phyloP scores from a whole-genome alignment of 2,797 vertebrate species.

The Platyrinchus mystaceus region DNA sequence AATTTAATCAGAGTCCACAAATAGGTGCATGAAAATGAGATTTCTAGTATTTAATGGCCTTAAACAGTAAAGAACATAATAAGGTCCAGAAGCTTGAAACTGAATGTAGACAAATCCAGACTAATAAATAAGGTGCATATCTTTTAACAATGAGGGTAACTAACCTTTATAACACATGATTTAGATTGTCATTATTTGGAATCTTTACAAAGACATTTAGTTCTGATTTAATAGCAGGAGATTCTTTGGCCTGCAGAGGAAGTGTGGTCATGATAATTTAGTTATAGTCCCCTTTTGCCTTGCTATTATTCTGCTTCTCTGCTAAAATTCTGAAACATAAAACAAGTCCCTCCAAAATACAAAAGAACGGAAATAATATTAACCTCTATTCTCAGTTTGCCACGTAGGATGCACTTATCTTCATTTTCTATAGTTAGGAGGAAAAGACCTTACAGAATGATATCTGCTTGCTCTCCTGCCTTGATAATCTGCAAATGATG shows the following conservation, averaged over 20 bases:
- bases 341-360: neutral
- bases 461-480: neutral
- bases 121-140: neutral
- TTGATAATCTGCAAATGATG: constrained; percentile 13
- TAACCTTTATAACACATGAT: neutral
- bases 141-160: neutral
- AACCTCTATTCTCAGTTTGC: neutral
- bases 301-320: neutral
- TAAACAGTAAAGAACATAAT: neutral
- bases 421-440: neutral
- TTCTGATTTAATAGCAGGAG: neutral
- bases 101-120: neutral
- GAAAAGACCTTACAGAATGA: neutral
- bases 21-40: neutral
- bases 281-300: neutral
- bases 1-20: neutral
- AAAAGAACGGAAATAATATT: neutral
- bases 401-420: neutral
- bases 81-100: neutral
- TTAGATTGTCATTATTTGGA: neutral
- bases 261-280: neutral
- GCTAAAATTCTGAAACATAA: neutral
- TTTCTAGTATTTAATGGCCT: neutral
- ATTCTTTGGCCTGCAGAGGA: neutral
- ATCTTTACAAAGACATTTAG: constrained; percentile 26